Conservation (phyloP, 2,888 invertebrate species). For the Nebria brevicollis region DNA sequence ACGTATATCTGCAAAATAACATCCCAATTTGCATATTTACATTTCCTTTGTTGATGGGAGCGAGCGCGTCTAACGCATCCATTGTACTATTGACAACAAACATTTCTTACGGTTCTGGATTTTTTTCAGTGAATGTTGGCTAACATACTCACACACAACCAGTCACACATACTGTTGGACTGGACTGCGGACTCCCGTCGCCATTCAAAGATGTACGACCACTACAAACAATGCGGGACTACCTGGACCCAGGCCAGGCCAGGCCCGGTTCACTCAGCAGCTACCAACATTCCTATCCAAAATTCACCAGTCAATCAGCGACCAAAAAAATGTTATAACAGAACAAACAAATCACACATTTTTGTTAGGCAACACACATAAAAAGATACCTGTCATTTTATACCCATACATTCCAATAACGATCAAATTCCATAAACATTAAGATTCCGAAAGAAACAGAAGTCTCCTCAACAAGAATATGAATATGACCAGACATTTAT, state of each 20-base stretch:
- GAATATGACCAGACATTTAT: too few relatives aligned
- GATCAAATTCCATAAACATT: neutral
- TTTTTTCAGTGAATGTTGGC: conserved; percentile 19
- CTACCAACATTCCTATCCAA: conserved; percentile 26
- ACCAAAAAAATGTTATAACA: conserved; percentile 11
- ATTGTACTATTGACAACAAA: conserved; percentile 18
- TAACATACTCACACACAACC: conserved; percentile 1
- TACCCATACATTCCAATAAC: neutral
- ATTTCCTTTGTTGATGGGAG: conserved; percentile 16
- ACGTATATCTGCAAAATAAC: conserved; percentile 8
- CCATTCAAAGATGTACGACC: conserved; percentile 20
- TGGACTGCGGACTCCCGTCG: conserved; percentile 13
- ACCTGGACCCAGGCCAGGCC: conserved; percentile 6
- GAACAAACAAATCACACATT: conserved; percentile 6
- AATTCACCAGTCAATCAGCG: conserved; percentile 15
- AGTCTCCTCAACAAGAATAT: too few relatives aligned
- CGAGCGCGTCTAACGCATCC: neutral
- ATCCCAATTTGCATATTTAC: conserved; percentile 23
- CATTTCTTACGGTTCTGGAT: conserved; percentile 20
- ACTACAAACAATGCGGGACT: conserved; percentile 22
- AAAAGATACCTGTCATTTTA: neutral
- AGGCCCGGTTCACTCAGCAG: neutral
- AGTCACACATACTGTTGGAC: neutral
- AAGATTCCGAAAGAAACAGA: too few relatives aligned
- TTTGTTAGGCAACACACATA: conserved; percentile 3